Conservation (phyloP, 1,140 invertebrate species). For the Cherax quadricarinatus region DNA sequence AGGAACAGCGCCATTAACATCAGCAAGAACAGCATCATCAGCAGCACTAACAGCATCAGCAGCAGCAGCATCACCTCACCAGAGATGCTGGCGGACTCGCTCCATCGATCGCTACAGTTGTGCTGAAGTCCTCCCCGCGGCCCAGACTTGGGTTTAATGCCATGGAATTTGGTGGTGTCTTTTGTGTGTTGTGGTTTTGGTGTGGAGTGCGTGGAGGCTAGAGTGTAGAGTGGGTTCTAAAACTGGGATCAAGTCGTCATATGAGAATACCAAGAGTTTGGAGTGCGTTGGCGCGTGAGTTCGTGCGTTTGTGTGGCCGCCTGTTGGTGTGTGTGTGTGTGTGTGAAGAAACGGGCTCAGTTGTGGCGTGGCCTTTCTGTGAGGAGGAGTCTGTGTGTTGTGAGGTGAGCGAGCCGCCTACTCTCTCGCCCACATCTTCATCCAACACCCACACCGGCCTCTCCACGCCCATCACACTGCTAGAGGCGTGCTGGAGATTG, state of each 20-base stretch:
- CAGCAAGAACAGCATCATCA: neutral
- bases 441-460: neutral
- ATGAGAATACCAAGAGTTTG: neutral
- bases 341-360: neutral
- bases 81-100: neutral
- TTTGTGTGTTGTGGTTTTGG: neutral
- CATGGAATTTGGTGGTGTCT: neutral
- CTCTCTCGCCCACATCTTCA: neutral
- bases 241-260: neutral
- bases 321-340: neutral
- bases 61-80: neutral
- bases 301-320: neutral
- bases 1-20: neutral
- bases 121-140: neutral
- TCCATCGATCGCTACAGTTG: neutral
- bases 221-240: neutral
- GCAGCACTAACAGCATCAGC: neutral
- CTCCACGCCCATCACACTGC: neutral
- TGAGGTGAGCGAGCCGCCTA: neutral
- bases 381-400: neutral
- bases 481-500: neutral
- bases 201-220: neutral
- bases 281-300: constrained; percentile 7
- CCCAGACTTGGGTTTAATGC: neutral
- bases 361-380: constrained; percentile 5